phyloP scores from a whole-genome alignment of 2,113 vertebrate species.

The Urocitellus parryii region DNA sequence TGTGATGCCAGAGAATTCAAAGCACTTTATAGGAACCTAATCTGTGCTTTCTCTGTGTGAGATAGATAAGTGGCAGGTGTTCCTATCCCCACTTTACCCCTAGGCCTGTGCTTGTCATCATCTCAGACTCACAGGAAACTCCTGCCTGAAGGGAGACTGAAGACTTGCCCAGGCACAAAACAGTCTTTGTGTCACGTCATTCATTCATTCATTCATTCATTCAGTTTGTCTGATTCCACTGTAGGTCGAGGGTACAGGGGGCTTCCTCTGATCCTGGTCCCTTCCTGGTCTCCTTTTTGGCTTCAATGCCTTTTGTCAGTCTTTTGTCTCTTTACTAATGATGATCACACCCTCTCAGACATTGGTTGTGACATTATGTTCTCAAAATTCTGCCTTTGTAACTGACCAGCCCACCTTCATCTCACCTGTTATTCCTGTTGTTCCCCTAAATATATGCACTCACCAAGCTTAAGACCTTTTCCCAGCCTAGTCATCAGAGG shows the following conservation, averaged over 20 bases:
- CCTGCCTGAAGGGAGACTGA: not conserved
- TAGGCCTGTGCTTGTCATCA: not conserved
- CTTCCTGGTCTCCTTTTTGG: not conserved
- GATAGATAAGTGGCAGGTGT: slow-evolving; percentile 20
- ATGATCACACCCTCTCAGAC: not conserved
- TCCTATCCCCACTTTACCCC: not conserved
- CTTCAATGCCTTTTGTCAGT: not conserved
- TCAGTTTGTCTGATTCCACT: not conserved
- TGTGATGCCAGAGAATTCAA: not conserved
- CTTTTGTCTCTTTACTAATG: not conserved
- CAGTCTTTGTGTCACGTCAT: not conserved
- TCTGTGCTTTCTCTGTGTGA: slow-evolving; percentile 5
- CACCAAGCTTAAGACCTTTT: not conserved
- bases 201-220: not conserved
- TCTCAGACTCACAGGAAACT: not conserved
- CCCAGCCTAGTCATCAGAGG: not conserved
- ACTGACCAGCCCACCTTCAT: not conserved
- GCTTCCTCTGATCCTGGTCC: not conserved
- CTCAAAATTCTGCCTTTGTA: slow-evolving; percentile 4
- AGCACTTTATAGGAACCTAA: not conserved
- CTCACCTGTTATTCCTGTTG: not conserved
- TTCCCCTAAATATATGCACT: not conserved
- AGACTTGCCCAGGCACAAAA: not conserved
- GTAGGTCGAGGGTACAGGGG: not conserved
- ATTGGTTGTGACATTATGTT: not conserved